Conservation (phyloP, 2,797 vertebrate species). For the Zenarchopterus dispar region DNA sequence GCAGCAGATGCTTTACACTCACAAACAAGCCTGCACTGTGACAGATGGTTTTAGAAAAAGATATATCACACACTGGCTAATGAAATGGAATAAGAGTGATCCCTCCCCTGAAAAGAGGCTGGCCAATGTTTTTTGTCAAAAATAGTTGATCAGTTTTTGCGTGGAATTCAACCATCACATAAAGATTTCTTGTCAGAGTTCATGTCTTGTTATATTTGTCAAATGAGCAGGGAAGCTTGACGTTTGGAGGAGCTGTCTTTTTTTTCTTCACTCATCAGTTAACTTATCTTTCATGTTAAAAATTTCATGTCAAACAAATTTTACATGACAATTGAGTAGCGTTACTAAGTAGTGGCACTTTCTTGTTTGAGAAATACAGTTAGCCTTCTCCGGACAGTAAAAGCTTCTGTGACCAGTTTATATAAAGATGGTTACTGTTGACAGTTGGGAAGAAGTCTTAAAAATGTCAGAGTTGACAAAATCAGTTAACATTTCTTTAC, state of each 20-base stretch:
- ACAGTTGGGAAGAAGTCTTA: constrained; percentile 44
- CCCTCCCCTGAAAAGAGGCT: constrained; percentile 48
- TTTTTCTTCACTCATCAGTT: constrained; percentile 33
- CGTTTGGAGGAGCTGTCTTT: constrained; percentile 37
- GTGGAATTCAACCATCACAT: constrained; percentile 49
- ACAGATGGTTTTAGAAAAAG: constrained; percentile 41
- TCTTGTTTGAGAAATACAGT: constrained; percentile 44
- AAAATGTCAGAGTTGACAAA: constrained; percentile 16
- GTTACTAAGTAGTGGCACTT: constrained; percentile 15
- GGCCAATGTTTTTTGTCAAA: constrained; percentile 47
- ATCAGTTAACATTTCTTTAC: constrained; percentile 23
- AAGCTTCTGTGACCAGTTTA: constrained; percentile 19
- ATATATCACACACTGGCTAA: constrained; percentile 59
- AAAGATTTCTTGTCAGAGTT: constrained; percentile 54
- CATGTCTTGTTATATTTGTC: constrained; percentile 55
- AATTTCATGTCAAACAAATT: constrained; percentile 31
- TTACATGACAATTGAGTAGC: constrained; percentile 18
- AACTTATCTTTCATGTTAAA: constrained; percentile 31
- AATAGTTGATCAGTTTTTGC: constrained; percentile 56
- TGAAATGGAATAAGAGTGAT: constrained; percentile 57
- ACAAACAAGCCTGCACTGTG: constrained; percentile 25
- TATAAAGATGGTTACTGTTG: constrained; percentile 39
- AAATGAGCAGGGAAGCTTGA: constrained; percentile 30
- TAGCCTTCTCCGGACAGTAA: constrained; percentile 17
- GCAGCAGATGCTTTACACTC: constrained; percentile 49